A percentile compares a stretch with the other conserved stretches of the same genome.
Evolutionary conservation across 2,113 vertebrate genomes (phyloP).

Genomic region (Corapipo altera): DNA sequence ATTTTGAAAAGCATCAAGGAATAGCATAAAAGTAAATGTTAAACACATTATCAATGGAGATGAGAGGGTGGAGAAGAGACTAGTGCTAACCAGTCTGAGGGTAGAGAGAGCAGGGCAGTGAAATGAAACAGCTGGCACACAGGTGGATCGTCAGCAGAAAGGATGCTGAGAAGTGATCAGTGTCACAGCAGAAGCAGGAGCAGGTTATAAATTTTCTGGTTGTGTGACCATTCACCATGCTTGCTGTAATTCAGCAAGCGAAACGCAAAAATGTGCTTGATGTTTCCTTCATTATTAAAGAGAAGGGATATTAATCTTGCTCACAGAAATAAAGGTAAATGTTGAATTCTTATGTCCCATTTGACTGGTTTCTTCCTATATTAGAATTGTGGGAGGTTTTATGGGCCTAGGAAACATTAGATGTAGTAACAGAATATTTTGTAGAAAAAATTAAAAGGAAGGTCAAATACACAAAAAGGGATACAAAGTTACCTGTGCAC

Average conservation of each 20-base stretch:
- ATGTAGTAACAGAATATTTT: background rate
- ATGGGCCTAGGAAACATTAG: background rate
- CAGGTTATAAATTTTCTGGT: background rate
- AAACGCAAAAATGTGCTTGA: background rate
- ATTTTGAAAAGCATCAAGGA: slow-evolving; percentile 12
- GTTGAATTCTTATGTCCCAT: background rate
- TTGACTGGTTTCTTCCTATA: background rate
- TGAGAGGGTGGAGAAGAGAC: background rate
- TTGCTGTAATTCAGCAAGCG: background rate
- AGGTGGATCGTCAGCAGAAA: background rate
- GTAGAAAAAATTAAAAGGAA: background rate
- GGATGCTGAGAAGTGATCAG: background rate
- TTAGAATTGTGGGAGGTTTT: background rate
- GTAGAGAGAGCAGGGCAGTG: background rate
- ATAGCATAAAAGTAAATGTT: slow-evolving; percentile 27
- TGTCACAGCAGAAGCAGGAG: background rate
- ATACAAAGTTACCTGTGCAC: background rate
- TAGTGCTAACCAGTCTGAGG: background rate
- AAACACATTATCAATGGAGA: background rate
- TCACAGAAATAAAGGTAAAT: background rate
- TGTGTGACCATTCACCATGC: background rate
- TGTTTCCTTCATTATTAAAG: background rate
- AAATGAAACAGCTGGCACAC: fast-evolving
- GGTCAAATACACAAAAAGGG: background rate
- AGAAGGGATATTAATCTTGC: background rate